Conservation (phyloP, 2,113 vertebrate genomes). For the Tachysurus vachellii region DNA sequence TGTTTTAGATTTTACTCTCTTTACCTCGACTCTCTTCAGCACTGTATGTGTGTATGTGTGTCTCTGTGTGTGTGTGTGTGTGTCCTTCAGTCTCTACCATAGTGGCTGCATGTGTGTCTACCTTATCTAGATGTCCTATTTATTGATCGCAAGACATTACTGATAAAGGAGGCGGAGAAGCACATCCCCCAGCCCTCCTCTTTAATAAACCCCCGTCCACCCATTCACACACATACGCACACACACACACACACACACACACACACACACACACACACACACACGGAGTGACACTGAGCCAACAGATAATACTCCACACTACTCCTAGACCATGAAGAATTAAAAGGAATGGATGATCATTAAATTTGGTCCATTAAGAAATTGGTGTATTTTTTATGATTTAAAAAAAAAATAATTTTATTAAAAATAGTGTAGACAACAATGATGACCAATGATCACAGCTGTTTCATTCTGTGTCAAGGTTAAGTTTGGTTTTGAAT, state of each 20-base stretch:
- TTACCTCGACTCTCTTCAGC: neutral
- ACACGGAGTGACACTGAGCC: constrained; percentile 28
- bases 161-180: constrained; percentile 69
- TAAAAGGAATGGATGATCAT: constrained; percentile 35
- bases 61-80: constrained; percentile 18
- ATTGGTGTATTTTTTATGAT: no score
- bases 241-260: constrained; percentile 28
- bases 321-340: constrained; percentile 19
- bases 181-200: constrained; percentile 41
- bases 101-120: constrained; percentile 57
- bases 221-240: constrained; percentile 3
- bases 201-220: constrained; percentile 23
- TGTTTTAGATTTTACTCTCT: neutral
- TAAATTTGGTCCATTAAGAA: constrained; percentile 21
- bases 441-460: neutral
- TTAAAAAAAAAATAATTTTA: no score
- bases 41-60: neutral
- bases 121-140: constrained; percentile 75
- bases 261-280: constrained; percentile 22
- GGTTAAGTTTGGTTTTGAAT: neutral
- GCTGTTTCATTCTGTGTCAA: neutral
- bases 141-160: constrained; percentile 71
- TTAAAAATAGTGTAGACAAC: constrained; percentile 1
- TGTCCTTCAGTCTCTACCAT: constrained; percentile 57
- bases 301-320: constrained; percentile 33